Evolutionary conservation across 2,113 vertebrate genomes (phyloP).

Genomic region (Vimba vimba): DNA sequence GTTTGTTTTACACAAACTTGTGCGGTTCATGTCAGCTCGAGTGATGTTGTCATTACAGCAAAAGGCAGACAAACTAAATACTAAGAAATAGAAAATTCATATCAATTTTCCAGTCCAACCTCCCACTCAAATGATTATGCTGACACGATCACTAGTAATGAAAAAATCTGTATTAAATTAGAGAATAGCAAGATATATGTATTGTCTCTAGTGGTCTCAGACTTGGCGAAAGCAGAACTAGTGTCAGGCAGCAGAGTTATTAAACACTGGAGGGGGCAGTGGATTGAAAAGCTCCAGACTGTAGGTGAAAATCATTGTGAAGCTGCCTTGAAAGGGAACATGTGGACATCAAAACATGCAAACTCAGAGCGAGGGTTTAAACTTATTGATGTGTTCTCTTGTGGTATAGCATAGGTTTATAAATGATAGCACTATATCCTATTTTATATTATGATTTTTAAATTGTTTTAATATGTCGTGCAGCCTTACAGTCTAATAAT

Average conservation of each 20-base stretch:
- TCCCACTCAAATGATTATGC: neutral
- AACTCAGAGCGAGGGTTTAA: no score
- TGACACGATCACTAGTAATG: neutral
- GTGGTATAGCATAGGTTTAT: no score
- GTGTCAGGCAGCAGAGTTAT: slow-evolving; percentile 31
- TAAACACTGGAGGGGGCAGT: slow-evolving; percentile 5
- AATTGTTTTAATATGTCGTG: no score
- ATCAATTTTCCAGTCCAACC: neutral
- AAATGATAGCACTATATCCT: no score
- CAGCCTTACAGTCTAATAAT: no score
- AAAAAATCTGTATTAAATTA: neutral
- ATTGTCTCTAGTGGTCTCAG: neutral
- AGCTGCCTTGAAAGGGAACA: neutral
- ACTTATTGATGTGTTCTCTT: no score
- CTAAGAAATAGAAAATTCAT: neutral
- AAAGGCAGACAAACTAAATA: neutral
- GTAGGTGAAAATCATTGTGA: slow-evolving; percentile 26
- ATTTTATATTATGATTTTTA: no score
- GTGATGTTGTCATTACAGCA: neutral
- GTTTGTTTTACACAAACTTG: neutral
- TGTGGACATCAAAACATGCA: no score
- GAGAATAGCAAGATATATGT: neutral
- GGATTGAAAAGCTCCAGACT: slow-evolving; percentile 31
- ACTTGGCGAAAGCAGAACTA: neutral
- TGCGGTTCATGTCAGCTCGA: neutral